Base-by-base conservation (phyloP, 2,113 vertebrate genomes). In the Atrichornis clamosus region DNA sequence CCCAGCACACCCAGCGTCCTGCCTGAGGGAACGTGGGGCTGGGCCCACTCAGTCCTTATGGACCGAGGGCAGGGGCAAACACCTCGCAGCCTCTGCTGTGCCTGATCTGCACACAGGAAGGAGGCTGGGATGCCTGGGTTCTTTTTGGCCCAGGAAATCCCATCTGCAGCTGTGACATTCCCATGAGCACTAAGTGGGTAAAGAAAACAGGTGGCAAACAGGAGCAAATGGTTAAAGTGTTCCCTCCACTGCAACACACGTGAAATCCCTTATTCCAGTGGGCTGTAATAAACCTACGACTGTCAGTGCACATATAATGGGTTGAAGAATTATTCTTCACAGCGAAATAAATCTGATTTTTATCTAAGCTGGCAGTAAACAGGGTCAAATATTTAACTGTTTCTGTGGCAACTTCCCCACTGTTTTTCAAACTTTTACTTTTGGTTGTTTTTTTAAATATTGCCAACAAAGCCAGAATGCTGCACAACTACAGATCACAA, bases 341-440 rank as follows among this genome's bases (percentile, higher is more conserved):
- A 72, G 68, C 62, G 73, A 94, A 79, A 83, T 89, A 92, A 92
- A 96, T 93, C 64, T 90, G 95, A 95, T 89, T 92, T 97, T 94
- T 97, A 96, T 94, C 95, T 95, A 89, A 95, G 92, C 83, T 96
- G 90, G 80, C 96, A 97, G 90, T 75, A 96, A 95, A 96, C 37
- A 96, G n/a, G 68, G 83, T 89, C 90, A 93, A 97, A 95, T 90
- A 96, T 90, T 96, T 78, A 92, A 94, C 93, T 90, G 88, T 96
- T 97, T 96, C 95, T 96, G 85, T 88, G 67, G 88, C 49, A 93
- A 84, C 83, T 92, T 94, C 52, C 21, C 41, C 44, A 64, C 73
- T 44, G 47, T 18, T 95, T 92, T 79, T 47, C 30, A 67, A 26
- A 58, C n/a, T 88, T 75, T 89, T 37, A 37, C 8, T n/a, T 90